Conservation (phyloP, 1,140 invertebrate species). For the Listronotus oregonensis region DNA sequence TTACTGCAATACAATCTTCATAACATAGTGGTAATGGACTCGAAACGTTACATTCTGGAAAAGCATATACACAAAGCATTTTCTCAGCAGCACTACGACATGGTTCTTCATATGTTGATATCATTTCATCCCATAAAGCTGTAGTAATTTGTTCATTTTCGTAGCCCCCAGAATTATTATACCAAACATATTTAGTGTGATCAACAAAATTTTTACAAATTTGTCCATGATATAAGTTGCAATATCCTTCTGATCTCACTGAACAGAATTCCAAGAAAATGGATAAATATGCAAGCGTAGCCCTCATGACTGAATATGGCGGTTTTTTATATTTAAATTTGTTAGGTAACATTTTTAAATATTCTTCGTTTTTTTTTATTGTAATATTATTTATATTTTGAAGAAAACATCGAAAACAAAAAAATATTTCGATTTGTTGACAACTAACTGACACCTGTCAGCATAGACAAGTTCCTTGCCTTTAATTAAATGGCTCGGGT, state of each 20-base stretch:
- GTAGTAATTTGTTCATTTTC: slow-evolving; percentile 84
- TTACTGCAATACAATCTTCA: slow-evolving; percentile 91
- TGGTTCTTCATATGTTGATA: slow-evolving; percentile 75
- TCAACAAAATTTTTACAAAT: slow-evolving; percentile 82
- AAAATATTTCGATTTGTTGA: no score
- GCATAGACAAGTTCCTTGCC: no score
- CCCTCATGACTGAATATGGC: slow-evolving; percentile 24
- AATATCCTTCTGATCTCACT: slow-evolving; percentile 64
- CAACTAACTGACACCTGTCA: no score
- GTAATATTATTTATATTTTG: no score
- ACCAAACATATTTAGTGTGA: slow-evolving; percentile 78
- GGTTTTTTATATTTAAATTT: no score
- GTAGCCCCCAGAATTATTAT: slow-evolving; percentile 75
- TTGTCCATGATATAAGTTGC: slow-evolving; percentile 86
- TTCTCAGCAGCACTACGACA: slow-evolving; percentile 83
- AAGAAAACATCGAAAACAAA: no score
- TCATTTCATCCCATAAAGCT: slow-evolving; percentile 84
- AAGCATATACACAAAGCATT: slow-evolving; percentile 88
- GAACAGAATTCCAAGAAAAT: no score
- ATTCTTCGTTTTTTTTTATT: no score
- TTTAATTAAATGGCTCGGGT: no score
- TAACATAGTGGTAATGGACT: slow-evolving; percentile 77
- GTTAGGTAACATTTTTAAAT: no score
- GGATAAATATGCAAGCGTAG: neutral
- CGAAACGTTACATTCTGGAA: slow-evolving; percentile 80